A percentile compares a stretch with the other conserved stretches of the same genome.
Evolutionary conservation across 2,113 vertebrate genomes (phyloP).

Genomic region (Amia ocellicauda): DNA sequence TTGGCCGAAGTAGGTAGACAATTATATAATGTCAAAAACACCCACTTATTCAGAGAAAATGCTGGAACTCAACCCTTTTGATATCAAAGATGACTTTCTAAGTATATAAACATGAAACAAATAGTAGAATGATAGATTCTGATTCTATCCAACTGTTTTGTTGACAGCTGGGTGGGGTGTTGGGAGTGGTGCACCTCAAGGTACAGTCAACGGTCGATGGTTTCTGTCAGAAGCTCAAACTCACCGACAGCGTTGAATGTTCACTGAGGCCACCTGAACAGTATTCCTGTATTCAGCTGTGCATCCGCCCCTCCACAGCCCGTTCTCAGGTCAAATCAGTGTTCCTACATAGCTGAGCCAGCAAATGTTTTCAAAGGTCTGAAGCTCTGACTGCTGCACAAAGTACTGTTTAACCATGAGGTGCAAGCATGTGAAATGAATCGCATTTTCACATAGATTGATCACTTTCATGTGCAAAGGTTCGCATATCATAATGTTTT

Average conservation of each 20-base stretch:
- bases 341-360: neutral
- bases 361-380: constrained; percentile 47
- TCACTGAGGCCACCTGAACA: constrained; percentile 72
- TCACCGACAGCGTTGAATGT: constrained; percentile 99
- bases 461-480: neutral
- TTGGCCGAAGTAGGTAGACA: too few relatives aligned
- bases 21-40: too few relatives aligned
- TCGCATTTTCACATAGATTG: neutral
- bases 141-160: too few relatives aligned
- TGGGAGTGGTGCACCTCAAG: constrained; percentile 75
- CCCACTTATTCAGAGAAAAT: too few relatives aligned
- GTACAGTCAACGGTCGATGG: constrained; percentile 99
- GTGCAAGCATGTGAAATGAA: neutral
- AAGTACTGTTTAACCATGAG: too few relatives aligned
- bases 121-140: too few relatives aligned
- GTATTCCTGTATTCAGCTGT: neutral
- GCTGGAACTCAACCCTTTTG: too few relatives aligned
- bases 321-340: neutral
- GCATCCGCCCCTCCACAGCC: neutral
- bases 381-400: constrained; percentile 28
- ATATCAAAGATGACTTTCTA: too few relatives aligned
- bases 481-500: too few relatives aligned
- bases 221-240: constrained; percentile 84
- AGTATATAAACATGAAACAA: too few relatives aligned
- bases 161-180: too few relatives aligned